Percentiles rank a stretch among this genome's conserved stretches.
Conservation (phyloP, 2,797 vertebrate species). For the Tragopan temminckii region DNA sequence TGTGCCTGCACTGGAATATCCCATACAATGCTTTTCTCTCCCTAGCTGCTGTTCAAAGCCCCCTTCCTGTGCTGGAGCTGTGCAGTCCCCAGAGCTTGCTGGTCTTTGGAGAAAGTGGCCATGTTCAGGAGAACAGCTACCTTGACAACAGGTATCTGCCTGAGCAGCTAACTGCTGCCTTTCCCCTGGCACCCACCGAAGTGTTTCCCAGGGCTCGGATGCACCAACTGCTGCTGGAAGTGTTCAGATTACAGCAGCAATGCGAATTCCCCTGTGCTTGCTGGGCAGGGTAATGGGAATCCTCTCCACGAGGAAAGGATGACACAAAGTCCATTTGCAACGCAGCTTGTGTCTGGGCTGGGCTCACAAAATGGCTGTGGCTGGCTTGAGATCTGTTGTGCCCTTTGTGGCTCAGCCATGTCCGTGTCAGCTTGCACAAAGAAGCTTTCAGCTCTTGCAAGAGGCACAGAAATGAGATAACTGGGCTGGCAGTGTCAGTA, state of each 20-base stretch:
- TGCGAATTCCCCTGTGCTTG: not conserved
- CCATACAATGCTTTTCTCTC: not conserved
- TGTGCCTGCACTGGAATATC: not conserved
- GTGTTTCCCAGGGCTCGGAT: not conserved
- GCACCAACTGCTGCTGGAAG: fast-evolving
- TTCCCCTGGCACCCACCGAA: not conserved
- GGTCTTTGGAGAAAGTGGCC: not conserved
- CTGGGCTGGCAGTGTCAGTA: not conserved
- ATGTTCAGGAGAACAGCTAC: not conserved
- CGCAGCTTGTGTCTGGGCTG: not conserved
- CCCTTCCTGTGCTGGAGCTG: not conserved
- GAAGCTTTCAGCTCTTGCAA: not conserved
- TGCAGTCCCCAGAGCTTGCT: not conserved
- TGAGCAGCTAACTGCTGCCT: not conserved
- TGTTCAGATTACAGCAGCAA: not conserved
- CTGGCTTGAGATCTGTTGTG: not conserved
- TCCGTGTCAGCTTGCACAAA: not conserved
- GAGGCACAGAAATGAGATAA: not conserved
- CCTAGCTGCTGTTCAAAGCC: not conserved
- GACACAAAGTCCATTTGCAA: not conserved
- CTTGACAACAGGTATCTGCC: not conserved
- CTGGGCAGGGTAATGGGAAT: not conserved
- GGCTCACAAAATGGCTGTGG: fast-evolving
- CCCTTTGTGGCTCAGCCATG: not conserved
- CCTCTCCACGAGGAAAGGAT: not conserved